Conservation (phyloP, 2,888 invertebrate species). For the Candidula unifasciata region DNA sequence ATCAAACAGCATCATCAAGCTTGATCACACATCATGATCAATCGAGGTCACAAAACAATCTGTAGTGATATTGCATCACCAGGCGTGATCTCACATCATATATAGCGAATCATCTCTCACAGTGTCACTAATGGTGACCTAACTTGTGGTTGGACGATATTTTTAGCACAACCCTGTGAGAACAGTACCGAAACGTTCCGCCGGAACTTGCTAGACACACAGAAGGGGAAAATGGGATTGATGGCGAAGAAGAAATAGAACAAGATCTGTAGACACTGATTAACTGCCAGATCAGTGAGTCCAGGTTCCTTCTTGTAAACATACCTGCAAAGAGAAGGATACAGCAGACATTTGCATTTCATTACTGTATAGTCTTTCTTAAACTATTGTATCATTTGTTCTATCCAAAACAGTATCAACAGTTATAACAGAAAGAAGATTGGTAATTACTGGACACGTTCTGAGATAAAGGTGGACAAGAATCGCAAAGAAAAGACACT, state of each 20-base stretch:
- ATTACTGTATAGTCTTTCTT: too few relatives aligned
- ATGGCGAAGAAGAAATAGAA: conserved; percentile 66
- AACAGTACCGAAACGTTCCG: conserved; percentile 19
- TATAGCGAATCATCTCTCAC: not conserved
- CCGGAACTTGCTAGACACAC: conserved; percentile 59
- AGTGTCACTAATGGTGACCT: conserved; percentile 7
- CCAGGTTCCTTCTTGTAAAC: conserved; percentile 28
- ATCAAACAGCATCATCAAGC: too few relatives aligned
- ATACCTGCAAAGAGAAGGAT: not conserved
- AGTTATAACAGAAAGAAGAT: not conserved
- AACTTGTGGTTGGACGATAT: not conserved
- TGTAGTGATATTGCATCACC: not conserved
- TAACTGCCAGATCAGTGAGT: conserved; percentile 57
- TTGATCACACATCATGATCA: not conserved
- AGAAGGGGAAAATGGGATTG: conserved; percentile 61
- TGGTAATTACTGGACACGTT: too few relatives aligned
- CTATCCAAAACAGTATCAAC: too few relatives aligned
- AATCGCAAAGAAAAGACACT: too few relatives aligned
- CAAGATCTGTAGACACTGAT: conserved; percentile 63
- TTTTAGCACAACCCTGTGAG: conserved; percentile 32
- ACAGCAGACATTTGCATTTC: not conserved
- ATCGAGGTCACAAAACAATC: not conserved
- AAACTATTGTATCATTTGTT: too few relatives aligned
- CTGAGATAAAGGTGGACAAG: too few relatives aligned
- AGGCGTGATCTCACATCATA: not conserved